Conservation (phyloP, 2,888 invertebrate genomes). For the Drosophila siamana region DNA sequence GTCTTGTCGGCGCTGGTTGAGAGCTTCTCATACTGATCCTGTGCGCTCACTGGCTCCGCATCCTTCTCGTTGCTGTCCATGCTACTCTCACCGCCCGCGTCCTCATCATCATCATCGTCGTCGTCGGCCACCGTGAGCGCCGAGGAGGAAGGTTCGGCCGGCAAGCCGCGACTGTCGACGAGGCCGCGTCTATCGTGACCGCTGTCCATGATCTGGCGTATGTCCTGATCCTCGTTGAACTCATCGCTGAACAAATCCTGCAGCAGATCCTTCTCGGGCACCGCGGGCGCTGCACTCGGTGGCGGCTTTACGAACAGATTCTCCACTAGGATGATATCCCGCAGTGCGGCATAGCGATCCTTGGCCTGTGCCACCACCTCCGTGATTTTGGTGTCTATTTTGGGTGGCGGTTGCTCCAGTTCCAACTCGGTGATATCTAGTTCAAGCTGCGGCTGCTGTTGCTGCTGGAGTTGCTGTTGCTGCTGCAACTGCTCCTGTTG, state of each 20-base stretch:
- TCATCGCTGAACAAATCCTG: slow-evolving; percentile 83
- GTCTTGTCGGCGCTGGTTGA: slow-evolving; percentile 71
- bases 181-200: slow-evolving; percentile 79
- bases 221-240: slow-evolving; percentile 85
- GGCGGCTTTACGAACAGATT: slow-evolving; percentile 86
- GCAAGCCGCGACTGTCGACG: slow-evolving; percentile 78
- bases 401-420: slow-evolving; percentile 64
- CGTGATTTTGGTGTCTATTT: slow-evolving; percentile 86
- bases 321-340: slow-evolving; percentile 91
- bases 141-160: slow-evolving; percentile 80
- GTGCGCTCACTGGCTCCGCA: slow-evolving; percentile 61
- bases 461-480: slow-evolving; percentile 36
- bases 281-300: slow-evolving; percentile 30
- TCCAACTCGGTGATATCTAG: slow-evolving; percentile 50
- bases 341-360: slow-evolving; percentile 92
- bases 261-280: slow-evolving; percentile 72
- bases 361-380: slow-evolving; percentile 86
- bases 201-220: slow-evolving; percentile 86
- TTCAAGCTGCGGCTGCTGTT: slow-evolving; percentile 33
- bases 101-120: slow-evolving; percentile 82
- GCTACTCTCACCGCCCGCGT: slow-evolving; percentile 83
- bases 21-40: slow-evolving; percentile 79
- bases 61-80: slow-evolving; percentile 83
- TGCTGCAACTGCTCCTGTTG: slow-evolving; percentile 49
- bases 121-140: slow-evolving; percentile 83